phyloP scores from a whole-genome alignment of 2,888 invertebrate genomes.

The Oligia fasciuncula region DNA sequence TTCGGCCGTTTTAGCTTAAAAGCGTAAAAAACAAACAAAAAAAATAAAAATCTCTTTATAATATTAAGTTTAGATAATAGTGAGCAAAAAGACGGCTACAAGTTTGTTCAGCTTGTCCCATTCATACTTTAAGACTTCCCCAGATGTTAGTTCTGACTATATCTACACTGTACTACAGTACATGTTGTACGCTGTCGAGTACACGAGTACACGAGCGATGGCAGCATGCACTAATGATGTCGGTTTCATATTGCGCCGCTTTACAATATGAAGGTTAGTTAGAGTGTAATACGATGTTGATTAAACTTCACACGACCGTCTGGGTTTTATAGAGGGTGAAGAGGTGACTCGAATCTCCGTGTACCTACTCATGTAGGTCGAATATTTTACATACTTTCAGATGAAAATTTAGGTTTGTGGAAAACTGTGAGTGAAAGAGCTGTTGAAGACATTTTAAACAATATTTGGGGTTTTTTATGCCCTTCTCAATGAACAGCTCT shows the following conservation, averaged over 20 bases:
- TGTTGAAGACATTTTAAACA: neutral
- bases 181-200: constrained; percentile 26
- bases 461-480: neutral
- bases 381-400: constrained; percentile 13
- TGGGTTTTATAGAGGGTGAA: constrained; percentile 3
- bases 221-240: constrained; percentile 52
- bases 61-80: too few species aligned
- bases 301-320: constrained; percentile 36
- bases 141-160: constrained; percentile 30
- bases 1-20: too few species aligned
- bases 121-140: constrained; percentile 31
- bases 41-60: too few species aligned
- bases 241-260: constrained; percentile 40
- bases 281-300: constrained; percentile 41
- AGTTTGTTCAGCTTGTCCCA: constrained; percentile 20
- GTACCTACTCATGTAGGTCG: neutral
- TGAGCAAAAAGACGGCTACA: neutral
- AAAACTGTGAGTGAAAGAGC: neutral
- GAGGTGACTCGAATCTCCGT: constrained; percentile 28
- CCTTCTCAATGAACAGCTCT: neutral
- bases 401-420: neutral
- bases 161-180: constrained; percentile 3
- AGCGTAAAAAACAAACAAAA: too few species aligned
- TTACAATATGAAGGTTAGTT: constrained; percentile 44
- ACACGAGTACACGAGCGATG: constrained; percentile 17